Evolutionary conservation across 30 jellyfish, hydroid and myxozoan genomes (phyloP).

Genomic region (Hydra vulgaris): DNA sequence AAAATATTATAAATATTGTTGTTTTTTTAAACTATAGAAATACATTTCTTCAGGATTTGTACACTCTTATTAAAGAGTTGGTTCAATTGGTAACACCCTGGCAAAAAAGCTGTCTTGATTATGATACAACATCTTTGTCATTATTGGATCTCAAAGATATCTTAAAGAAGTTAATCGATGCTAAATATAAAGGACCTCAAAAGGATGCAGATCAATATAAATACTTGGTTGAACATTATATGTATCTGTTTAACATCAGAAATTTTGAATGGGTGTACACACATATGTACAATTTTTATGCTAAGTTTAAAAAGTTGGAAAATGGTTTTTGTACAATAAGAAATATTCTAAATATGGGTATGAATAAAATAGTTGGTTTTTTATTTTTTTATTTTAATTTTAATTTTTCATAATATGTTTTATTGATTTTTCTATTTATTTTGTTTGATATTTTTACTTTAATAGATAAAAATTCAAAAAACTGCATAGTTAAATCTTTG

Average conservation of each 20-base stretch:
- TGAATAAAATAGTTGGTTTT: not conserved
- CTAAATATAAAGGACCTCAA: not conserved
- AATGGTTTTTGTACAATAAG: slow-evolving; percentile 49
- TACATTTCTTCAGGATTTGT: not conserved
- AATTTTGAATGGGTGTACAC: slow-evolving; percentile 52
- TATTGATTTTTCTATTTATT: too few relatives aligned
- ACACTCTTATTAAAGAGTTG: not conserved
- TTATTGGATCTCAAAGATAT: not conserved
- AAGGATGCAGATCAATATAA: not conserved
- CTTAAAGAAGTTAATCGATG: not conserved
- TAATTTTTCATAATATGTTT: too few relatives aligned
- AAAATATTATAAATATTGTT: too few relatives aligned
- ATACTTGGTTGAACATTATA: slow-evolving; percentile 61
- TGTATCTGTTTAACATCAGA: slow-evolving; percentile 68
- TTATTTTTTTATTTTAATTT: too few relatives aligned
- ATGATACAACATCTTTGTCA: not conserved
- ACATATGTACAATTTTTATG: slow-evolving; percentile 63
- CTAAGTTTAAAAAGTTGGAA: slow-evolving; percentile 42
- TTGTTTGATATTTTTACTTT: too few relatives aligned
- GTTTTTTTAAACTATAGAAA: too few relatives aligned
- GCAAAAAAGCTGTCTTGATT: not conserved
- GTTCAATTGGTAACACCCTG: not conserved
- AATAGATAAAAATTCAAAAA: too few relatives aligned
- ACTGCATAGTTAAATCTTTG: too few relatives aligned
- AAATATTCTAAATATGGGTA: slow-evolving; percentile 61